Conservation (phyloP, 1,140 invertebrate species). For the Triops cancriformis region DNA sequence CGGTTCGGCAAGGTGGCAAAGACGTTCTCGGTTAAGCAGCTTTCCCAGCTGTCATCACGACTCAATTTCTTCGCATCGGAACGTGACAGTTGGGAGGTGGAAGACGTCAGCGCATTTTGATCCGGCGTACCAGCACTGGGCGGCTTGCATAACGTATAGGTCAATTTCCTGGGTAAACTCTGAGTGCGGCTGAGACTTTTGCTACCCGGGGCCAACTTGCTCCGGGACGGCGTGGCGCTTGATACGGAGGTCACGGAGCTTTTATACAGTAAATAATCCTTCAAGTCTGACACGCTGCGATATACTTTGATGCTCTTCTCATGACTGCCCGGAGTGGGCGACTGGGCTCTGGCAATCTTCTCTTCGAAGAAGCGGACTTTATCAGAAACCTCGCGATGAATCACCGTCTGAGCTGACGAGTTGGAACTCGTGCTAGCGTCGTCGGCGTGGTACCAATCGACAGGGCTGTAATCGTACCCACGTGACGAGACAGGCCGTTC, state of each 20-base stretch:
- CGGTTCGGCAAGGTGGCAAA: constrained; percentile 38
- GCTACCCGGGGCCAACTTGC: neutral
- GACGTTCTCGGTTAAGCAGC: constrained; percentile 30
- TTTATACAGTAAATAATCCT: neutral
- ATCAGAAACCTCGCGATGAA: constrained; percentile 51
- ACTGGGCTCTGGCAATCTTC: constrained; percentile 31
- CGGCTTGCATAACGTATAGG: neutral
- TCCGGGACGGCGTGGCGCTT: neutral
- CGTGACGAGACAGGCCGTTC: neutral
- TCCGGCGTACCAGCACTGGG: neutral
- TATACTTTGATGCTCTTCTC: neutral
- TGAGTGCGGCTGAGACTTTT: neutral
- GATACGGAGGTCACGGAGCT: neutral
- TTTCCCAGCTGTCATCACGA: neutral
- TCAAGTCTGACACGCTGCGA: neutral
- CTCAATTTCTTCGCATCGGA: neutral
- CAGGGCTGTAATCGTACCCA: neutral
- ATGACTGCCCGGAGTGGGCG: neutral
- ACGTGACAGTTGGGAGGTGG: neutral
- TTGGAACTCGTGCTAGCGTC: constrained; percentile 30
- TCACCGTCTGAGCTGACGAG: constrained; percentile 32
- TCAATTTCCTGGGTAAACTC: constrained; percentile 11
- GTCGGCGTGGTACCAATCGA: neutral
- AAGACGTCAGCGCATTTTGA: neutral
- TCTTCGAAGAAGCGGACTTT: constrained; percentile 74